phyloP scores from a whole-genome alignment of 2,113 vertebrate species.

The Spermophilus dauricus region DNA sequence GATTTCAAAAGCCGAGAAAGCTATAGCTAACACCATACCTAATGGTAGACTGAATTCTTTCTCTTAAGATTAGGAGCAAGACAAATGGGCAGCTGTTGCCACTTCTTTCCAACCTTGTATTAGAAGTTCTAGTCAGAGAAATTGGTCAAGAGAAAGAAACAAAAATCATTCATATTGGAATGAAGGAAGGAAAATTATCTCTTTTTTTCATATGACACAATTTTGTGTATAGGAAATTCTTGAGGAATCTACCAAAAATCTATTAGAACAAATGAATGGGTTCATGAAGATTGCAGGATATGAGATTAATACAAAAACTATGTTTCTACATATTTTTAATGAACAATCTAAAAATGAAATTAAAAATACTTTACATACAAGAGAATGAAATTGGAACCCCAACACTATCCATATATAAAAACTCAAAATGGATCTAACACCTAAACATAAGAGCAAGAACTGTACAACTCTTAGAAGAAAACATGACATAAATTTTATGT shows the following conservation, averaged over 20 bases:
- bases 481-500: not conserved
- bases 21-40: not conserved
- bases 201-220: not conserved
- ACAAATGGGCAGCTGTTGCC: not conserved
- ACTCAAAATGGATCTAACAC: not conserved
- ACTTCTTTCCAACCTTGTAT: not conserved
- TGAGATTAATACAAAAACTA: not conserved
- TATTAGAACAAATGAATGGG: not conserved
- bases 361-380: not conserved
- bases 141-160: conserved; percentile 15
- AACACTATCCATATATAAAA: not conserved
- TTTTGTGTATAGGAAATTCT: not conserved
- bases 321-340: not conserved
- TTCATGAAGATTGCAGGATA: not conserved
- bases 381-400: conserved; percentile 2
- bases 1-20: not conserved
- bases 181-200: not conserved
- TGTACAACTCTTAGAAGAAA: conserved; percentile 50
- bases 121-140: not conserved
- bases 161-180: not conserved
- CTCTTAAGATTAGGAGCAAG: not conserved
- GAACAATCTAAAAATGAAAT: conserved; percentile 22
- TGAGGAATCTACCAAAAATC: not conserved
- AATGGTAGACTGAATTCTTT: not conserved
- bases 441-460: conserved; percentile 22